Percentiles rank a stretch among this genome's conserved stretches.
Evolutionary conservation across 2,797 vertebrate species (phyloP).

Genomic region (Botia almorhae): DNA sequence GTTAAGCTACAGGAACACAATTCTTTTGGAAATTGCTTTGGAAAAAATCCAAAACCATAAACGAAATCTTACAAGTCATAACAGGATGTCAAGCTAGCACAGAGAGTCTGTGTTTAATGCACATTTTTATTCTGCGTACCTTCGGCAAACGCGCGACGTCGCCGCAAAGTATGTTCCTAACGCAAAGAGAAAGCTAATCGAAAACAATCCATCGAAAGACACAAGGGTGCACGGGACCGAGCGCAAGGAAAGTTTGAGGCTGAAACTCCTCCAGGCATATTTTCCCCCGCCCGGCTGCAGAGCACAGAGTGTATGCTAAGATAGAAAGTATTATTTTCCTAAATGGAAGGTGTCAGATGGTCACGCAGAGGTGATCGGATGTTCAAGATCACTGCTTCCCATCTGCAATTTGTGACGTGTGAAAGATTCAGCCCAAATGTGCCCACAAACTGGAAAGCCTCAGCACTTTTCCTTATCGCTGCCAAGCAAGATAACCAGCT

Average conservation of each 20-base stretch:
- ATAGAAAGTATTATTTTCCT: slow-evolving; percentile 99
- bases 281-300: slow-evolving; percentile 96
- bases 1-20: neutral
- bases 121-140: neutral
- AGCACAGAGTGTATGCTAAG: slow-evolving; percentile 97
- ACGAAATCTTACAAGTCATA: slow-evolving; percentile 2
- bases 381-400: slow-evolving; percentile 99
- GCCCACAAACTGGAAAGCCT: slow-evolving; percentile 99
- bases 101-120: neutral
- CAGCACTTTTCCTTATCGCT: slow-evolving; percentile 99
- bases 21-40: neutral
- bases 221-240: slow-evolving; percentile 25
- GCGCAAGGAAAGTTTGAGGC: slow-evolving; percentile 71
- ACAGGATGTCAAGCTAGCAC: neutral
- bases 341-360: slow-evolving; percentile 99
- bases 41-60: neutral
- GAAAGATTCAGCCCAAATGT: slow-evolving; percentile 99
- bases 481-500: slow-evolving; percentile 99
- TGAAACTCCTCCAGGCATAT: slow-evolving; percentile 94
- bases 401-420: slow-evolving; percentile 99
- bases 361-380: slow-evolving; percentile 99
- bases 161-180: slow-evolving; percentile 55
- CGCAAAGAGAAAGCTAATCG: slow-evolving; percentile 69
- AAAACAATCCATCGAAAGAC: slow-evolving; percentile 67
- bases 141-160: neutral